A percentile compares a stretch with the other conserved stretches of the same genome.
Conservation (phyloP, 1,140 invertebrate genomes). For the Capitella teleta region DNA sequence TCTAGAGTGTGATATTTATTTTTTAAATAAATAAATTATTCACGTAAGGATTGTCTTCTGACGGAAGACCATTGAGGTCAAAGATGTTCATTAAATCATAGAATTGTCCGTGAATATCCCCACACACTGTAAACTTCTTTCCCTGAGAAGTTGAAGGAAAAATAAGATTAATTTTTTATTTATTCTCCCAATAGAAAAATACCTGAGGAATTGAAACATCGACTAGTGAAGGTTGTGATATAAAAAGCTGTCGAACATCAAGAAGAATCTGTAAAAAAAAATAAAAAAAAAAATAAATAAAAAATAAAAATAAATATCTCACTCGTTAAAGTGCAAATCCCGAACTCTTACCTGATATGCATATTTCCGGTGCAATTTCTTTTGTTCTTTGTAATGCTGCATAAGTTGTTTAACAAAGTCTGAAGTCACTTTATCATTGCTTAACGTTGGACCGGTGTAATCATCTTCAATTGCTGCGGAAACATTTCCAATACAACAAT, state of each 20-base stretch:
- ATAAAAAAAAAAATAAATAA: neutral
- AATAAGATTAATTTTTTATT: neutral
- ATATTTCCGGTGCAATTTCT: slow-evolving; percentile 90
- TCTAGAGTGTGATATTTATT: neutral
- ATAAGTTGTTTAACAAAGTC: slow-evolving; percentile 66
- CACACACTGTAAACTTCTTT: slow-evolving; percentile 95
- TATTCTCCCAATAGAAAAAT: neutral
- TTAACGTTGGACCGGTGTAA: slow-evolving; percentile 82
- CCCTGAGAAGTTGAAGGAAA: slow-evolving; percentile 38
- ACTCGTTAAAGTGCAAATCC: neutral
- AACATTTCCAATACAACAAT: neutral
- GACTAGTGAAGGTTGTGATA: too few species aligned
- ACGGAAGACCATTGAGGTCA: slow-evolving; percentile 88
- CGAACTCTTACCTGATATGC: slow-evolving; percentile 70
- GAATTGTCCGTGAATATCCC: slow-evolving; percentile 99
- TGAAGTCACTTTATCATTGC: slow-evolving; percentile 68
- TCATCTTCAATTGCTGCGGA: slow-evolving; percentile 77
- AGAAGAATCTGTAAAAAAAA: too few species aligned
- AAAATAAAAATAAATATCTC: neutral
- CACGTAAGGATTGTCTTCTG: slow-evolving; percentile 90
- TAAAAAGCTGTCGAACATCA: too few species aligned
- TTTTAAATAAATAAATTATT: neutral
- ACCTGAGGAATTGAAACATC: neutral
- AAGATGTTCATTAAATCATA: slow-evolving; percentile 99
- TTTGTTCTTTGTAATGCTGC: slow-evolving; percentile 80